phyloP scores from a whole-genome alignment of 2,797 vertebrate species.

The Margarornis squamiger region DNA sequence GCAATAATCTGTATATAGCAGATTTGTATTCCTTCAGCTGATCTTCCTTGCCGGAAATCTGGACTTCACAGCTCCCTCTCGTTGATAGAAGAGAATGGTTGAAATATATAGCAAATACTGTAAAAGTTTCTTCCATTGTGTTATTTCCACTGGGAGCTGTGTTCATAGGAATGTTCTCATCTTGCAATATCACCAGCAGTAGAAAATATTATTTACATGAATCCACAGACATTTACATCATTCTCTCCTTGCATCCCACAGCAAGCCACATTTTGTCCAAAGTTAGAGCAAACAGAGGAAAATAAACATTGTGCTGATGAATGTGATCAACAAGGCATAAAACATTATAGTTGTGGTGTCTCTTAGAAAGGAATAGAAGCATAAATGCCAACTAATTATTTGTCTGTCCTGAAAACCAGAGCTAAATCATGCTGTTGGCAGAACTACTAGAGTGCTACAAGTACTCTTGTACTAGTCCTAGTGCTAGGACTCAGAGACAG shows the following conservation, averaged over 20 bases:
- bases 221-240: not conserved
- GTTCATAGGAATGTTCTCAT: not conserved
- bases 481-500: not conserved
- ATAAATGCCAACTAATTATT: slow-evolving; percentile 2
- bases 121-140: not conserved
- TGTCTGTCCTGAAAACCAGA: not conserved
- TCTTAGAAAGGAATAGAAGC: not conserved
- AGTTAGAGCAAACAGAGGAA: slow-evolving; percentile 12
- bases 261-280: not conserved
- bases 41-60: not conserved
- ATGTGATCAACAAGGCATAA: slow-evolving; percentile 8
- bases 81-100: not conserved
- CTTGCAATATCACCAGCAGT: not conserved
- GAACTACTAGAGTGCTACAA: not conserved
- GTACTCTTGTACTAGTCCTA: not conserved
- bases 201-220: not conserved
- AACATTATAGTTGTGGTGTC: not conserved
- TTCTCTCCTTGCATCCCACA: not conserved
- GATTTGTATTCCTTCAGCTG: not conserved
- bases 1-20: not conserved
- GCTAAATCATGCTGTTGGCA: not conserved
- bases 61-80: not conserved
- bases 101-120: not conserved
- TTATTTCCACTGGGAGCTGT: not conserved
- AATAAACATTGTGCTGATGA: not conserved